Evolutionary conservation across 2,113 vertebrate genomes (phyloP).

Genomic region (Tichodroma muraria): DNA sequence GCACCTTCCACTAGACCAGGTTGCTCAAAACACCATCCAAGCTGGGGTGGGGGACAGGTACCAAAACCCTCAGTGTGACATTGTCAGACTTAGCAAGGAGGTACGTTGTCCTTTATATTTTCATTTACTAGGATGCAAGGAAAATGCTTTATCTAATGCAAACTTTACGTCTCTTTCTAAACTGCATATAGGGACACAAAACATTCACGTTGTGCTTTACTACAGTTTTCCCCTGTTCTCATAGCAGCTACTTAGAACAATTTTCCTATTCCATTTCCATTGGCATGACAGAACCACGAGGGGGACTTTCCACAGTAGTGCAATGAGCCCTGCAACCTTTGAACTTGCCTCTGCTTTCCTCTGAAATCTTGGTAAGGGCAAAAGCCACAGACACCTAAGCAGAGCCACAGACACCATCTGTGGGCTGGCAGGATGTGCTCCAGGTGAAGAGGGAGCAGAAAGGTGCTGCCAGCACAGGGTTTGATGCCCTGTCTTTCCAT

Average conservation of each 20-base stretch:
- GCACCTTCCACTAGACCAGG: not conserved
- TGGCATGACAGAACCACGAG: not conserved
- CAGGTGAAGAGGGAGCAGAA: not conserved
- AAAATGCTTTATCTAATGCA: not conserved
- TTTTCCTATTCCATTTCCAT: not conserved
- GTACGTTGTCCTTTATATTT: fast-evolving
- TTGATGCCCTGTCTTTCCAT: not conserved
- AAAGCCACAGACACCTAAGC: not conserved
- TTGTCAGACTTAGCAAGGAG: not conserved
- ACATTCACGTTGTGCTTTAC: fast-evolving
- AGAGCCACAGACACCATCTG: not conserved
- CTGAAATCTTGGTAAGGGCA: not conserved
- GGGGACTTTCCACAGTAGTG: not conserved
- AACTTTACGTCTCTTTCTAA: not conserved
- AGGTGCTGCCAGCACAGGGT: not conserved
- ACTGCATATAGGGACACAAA: not conserved
- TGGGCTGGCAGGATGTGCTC: not conserved
- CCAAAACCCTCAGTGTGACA: not conserved
- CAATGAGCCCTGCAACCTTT: not conserved
- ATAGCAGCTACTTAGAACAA: not conserved
- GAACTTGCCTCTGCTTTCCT: not conserved
- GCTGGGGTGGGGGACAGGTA: not conserved
- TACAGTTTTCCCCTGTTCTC: not conserved
- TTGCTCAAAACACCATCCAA: not conserved
- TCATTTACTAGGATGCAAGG: not conserved